Base-by-base conservation (phyloP, 1,140 invertebrate species). In the Pinna nobilis region DNA sequence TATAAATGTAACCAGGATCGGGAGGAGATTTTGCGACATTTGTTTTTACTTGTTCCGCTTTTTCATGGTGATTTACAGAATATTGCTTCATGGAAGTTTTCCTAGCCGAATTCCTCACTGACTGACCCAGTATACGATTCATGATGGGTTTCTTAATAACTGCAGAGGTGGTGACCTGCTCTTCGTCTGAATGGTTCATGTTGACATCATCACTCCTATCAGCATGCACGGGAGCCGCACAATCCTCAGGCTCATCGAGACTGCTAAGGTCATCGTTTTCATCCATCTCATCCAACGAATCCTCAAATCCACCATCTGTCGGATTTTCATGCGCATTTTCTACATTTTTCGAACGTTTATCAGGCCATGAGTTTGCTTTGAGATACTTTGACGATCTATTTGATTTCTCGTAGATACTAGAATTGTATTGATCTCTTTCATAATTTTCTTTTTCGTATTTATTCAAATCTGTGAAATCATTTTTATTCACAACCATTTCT, bases 111-210 rank as follows among this genome's bases (percentile, higher is more conserved):
- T 33, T 35, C 5, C 30, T 35, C 5, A 59, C n/a, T 33, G 33
- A 35, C 15, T 30, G 55, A 33, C 30, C 55, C 28, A 63, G 28
- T 30, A 63, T 63, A 41, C 37, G n/a, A 63, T 37, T 63, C 39
- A 63, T 44, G 23, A 63, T 63, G 13, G 35, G 59, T 23, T 63
- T 63, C 28, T 39, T 63, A 20, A 63, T 63, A 11, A 63, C 59
- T 25, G 35, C 23, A 13, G 35, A 18, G 18, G 59, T 41, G 18
- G 32, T 44, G 20, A 37, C 15, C 6, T 30, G 37, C 2, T 59
- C 55, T 18, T 59, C 55, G 23, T 59, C 55, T 30, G 25, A 23
- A 3, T 23, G 25, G 30, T 59, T 33, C 55, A 59, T 59, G 7
- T 30, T 53, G 50, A 30, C 32, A n/a, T 59, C 55, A 35, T 59